phyloP scores from a whole-genome alignment of 2,888 invertebrate genomes.

The Minunthozetes semirufus region DNA sequence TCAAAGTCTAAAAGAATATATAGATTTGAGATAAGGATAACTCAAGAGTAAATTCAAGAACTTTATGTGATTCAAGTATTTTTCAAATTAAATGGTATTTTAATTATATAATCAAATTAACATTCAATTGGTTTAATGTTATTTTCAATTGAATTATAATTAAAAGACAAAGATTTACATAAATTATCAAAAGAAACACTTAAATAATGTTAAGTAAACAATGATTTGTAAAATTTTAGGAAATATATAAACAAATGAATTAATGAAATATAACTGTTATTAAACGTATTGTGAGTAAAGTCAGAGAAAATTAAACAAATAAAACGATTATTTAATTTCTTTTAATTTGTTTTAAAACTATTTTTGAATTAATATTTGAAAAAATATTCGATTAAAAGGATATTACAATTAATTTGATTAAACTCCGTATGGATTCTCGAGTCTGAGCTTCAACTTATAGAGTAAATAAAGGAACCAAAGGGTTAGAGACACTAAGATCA shows the following conservation, averaged over 20 bases:
- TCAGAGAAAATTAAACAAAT: no score
- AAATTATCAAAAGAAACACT: not conserved
- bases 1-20: no score
- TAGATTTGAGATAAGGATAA: no score
- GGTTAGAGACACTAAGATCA: not conserved
- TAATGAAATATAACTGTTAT: not conserved
- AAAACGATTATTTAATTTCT: not conserved
- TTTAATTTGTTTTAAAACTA: not conserved
- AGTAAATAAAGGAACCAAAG: not conserved
- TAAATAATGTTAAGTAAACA: not conserved
- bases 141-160: no score
- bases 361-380: not conserved
- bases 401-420: not conserved
- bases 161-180: no score
- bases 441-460: not conserved
- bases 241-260: conserved; percentile 4
- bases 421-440: conserved; percentile 13
- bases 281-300: not conserved
- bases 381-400: not conserved
- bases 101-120: no score
- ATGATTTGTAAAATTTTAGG: not conserved
- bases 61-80: no score
- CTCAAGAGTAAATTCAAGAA: no score
- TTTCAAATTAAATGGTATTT: no score
- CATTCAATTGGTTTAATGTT: no score